Base-by-base conservation (phyloP, 92 coral and sea anemone species). In the Chrysogorgia sp. region DNA sequence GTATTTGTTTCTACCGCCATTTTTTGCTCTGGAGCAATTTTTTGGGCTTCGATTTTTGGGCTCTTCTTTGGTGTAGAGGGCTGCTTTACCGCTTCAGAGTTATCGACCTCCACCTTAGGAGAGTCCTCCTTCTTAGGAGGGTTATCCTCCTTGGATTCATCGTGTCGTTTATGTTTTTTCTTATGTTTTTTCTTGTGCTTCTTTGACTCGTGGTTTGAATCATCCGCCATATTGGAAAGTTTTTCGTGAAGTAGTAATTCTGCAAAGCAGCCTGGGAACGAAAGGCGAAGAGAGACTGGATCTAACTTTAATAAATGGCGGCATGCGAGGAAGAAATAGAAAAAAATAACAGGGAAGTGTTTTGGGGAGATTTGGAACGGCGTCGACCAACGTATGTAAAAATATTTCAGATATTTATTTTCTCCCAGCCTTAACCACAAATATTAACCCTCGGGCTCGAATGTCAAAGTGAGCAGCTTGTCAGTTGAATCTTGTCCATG, bases 361-460 rank as follows among this genome's bases (percentile, higher is more conserved):
- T 47, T 28, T 2, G 29, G 32, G 76, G 76, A 9, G 76, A 69
- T 30, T 28, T 69, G 76, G 76, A 69, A 45, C 25, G 76, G 21
- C 76, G 76, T 69, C 26, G 76, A 31, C 76, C 76, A 45, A 69
- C 76, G 76, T 69, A 69, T n/a, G 76, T 64, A 35, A 2, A 33
- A 21, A 35, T 64, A 34, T 69, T 25, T 37, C 21, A 63, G 22
- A 7, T 13, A 4, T 8, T 10, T 63, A 17, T 10, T 22, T 34
- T 63, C 41, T 7, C 20, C 1, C 71, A 22, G 26, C 21, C 23
- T 58, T 1, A 17, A 20, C 20, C 56, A 37, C 43, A 37, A 37
- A 37, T 37, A 37, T 37, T n/a, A n/a, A n/a, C n/a, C n/a, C n/a
- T n/a, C n/a, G n/a, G n/a, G n/a, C n/a, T n/a, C n/a, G n/a, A n/a